Evolutionary conservation across 2,797 vertebrate genomes (phyloP), one percentile per base, ranked within the genome.

Genomic region (Macroramphosus scolopax): DNA sequence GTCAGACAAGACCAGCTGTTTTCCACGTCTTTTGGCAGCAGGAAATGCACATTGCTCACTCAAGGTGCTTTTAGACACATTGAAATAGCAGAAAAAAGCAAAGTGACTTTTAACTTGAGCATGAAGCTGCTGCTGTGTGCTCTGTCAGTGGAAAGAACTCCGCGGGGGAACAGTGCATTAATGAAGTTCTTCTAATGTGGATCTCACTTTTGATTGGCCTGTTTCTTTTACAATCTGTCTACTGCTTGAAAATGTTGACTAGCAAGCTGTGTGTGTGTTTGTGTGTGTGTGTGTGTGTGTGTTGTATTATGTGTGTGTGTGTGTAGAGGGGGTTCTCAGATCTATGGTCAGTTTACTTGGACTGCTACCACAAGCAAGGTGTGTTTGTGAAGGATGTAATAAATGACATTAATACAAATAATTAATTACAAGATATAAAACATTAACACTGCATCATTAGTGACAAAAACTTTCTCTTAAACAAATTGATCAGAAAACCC

Each of bases 1-100:
- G 73, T 82, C 61, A 56, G 84, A 81, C 72, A 67, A 66, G 81
- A 90, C 89, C 90, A 91, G 88, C 90, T 90, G 88, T 89, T 88
- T 90, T 80, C 82, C 53, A 77, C 76, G 71, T 84, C 72, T 87
- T 85, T 89, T 88, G 87, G 87, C 88, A 88, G 82, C 76, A 73
- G 86, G 81, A 87, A 84, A 84, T 80, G 82, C 81, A 75, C 83
- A 82, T 77, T 86, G 77, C 85, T 87, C 84, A 87, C 80, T 88
- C 85, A 88, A 88, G 85, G 87, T 88, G 87, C 85, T 88, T 87
- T 87, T 80, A 83, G 80, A 83, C 61, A 78, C 76, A 77, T 75
- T 79, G 77, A 88, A 82, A 86, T 75, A 57, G 76, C 51, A 63
- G 55, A 65, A 78, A 78, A 79, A 71, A 57, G 59, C 64, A 68